These are phyloP conservation scores for Ethmia dodecea DNA, from an alignment of 2,888 invertebrate genomes.

Conservation along the genomic window DNA sequence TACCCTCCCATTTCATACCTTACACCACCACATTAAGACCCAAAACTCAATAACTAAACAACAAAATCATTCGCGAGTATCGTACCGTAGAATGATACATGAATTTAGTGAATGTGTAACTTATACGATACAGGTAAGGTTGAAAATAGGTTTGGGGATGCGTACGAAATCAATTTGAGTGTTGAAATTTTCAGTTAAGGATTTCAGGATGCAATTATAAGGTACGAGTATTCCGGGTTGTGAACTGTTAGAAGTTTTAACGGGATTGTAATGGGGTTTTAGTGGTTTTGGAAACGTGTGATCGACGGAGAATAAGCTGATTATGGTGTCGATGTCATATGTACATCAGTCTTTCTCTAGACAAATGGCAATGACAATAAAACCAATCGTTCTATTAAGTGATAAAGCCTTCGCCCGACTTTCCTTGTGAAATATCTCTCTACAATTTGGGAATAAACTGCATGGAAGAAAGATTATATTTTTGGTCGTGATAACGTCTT, in stretches of 20 bases:
- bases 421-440: too few species aligned
- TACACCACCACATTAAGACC: constrained; percentile 31
- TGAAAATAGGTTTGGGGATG: constrained; percentile 1
- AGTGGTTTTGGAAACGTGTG: background rate
- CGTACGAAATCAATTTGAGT: constrained; percentile 7
- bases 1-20: constrained; percentile 37
- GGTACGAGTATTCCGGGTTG: background rate
- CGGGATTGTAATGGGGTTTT: background rate
- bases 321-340: too few species aligned
- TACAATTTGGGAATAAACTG: too few species aligned
- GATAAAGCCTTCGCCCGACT: background rate
- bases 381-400: background rate
- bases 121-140: constrained; percentile 3
- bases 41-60: constrained; percentile 26
- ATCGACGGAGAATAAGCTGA: background rate
- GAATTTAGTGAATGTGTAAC: constrained; percentile 25
- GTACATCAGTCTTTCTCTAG: too few species aligned
- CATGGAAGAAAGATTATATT: too few species aligned
- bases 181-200: constrained; percentile 6
- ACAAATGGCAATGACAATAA: too few species aligned
- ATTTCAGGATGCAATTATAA: constrained; percentile 10
- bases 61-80: constrained; percentile 54
- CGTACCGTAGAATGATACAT: constrained; percentile 39
- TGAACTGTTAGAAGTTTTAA: background rate
- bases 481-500: too few species aligned